Conservation (phyloP, 2,113 vertebrate genomes). For the Tenebrosternarchus preto region DNA sequence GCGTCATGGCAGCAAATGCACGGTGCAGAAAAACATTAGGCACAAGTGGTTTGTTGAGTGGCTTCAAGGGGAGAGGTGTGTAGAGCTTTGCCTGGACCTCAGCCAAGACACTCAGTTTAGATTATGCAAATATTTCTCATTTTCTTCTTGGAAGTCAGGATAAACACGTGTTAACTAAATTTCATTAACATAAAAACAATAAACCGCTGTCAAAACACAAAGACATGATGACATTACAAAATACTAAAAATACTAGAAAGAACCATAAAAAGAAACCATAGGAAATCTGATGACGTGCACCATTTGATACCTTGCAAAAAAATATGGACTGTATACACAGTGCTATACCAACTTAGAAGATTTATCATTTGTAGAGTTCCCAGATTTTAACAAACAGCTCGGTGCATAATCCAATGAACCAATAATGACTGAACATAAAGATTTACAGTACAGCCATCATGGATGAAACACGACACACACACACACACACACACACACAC, state of each 20-base stretch:
- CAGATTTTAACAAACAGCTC: neutral
- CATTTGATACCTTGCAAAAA: too few relatives aligned
- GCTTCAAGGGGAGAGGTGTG: constrained; percentile 9
- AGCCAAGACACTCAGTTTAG: neutral
- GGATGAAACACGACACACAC: constrained; percentile 29
- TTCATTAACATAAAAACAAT: neutral
- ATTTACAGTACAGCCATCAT: constrained; percentile 43
- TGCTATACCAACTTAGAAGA: neutral
- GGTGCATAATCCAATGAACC: neutral
- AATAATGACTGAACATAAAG: constrained; percentile 34
- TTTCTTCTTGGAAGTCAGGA: constrained; percentile 12
- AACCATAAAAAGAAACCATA: neutral
- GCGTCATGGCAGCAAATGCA: constrained; percentile 42
- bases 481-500: neutral
- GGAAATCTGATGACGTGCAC: neutral
- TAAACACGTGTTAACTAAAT: neutral
- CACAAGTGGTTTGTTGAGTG: constrained; percentile 43
- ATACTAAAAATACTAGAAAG: neutral
- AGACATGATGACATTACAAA: neutral
- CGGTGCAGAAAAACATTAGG: constrained; percentile 49
- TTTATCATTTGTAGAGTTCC: neutral
- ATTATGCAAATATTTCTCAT: constrained; percentile 11
- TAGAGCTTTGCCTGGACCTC: neutral
- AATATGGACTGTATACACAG: too few relatives aligned
- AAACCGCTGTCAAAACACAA: too few relatives aligned